These are phyloP conservation scores for Brachystomella parvula DNA, from an alignment of 1,140 invertebrate species.

Conservation along the genomic window DNA sequence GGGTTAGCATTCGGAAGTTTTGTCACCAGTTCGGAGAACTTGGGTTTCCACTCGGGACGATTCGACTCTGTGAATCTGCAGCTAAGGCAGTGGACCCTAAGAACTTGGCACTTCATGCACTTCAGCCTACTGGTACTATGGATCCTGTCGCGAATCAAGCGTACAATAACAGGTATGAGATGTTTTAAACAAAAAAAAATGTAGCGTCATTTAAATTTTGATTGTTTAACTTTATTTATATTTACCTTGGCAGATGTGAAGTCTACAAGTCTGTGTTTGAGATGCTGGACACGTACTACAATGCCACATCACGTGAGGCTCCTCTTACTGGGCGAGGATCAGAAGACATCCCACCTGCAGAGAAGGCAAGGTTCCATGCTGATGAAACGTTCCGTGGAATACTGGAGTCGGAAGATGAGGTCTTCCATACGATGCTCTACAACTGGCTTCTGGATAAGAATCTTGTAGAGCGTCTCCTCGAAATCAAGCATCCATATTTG, in stretches of 20 bases:
- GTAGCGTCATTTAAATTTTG: neutral
- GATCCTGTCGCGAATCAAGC: conserved; percentile 43
- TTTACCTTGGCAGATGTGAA: conserved; percentile 25
- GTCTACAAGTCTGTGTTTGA: conserved; percentile 35
- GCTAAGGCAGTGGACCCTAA: conserved; percentile 33
- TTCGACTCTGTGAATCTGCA: conserved; percentile 26
- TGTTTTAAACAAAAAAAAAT: neutral
- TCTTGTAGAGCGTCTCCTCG: conserved; percentile 54
- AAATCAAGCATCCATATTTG: conserved; percentile 39
- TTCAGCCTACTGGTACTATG: conserved; percentile 14
- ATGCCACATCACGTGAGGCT: conserved; percentile 16
- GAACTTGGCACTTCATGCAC: conserved; percentile 22
- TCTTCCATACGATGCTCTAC: conserved; percentile 82
- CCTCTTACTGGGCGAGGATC: conserved; percentile 17
- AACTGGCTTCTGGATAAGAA: conserved; percentile 83
- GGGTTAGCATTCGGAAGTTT: conserved; percentile 28
- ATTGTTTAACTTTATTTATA: neutral
- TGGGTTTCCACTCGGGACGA: conserved; percentile 30
- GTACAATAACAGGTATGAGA: conserved; percentile 55
- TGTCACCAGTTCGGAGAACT: conserved; percentile 34
- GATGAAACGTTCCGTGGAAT: conserved; percentile 45
- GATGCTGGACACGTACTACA: conserved; percentile 24
- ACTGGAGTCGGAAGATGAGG: conserved; percentile 62
- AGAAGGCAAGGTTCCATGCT: conserved; percentile 18
- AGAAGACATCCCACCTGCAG: conserved; percentile 1